A percentile compares a stretch with the other conserved stretches of the same genome.
These are phyloP conservation scores for Lissonota sp. DNA, from an alignment of 2,888 invertebrate genomes.

Conservation along the genomic window DNA sequence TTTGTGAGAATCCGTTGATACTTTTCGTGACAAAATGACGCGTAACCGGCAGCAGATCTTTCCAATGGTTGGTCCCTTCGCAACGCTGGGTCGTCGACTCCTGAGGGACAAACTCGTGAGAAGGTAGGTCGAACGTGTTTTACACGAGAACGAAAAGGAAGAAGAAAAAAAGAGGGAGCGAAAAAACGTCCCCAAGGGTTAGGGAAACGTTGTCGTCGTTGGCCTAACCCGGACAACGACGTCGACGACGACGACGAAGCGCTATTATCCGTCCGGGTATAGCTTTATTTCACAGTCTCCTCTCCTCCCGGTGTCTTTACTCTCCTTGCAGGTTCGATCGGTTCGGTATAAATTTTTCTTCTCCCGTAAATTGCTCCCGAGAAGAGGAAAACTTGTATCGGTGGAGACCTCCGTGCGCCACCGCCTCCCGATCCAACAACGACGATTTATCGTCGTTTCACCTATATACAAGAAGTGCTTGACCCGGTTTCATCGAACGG, in stretches of 20 bases:
- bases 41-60: conserved; percentile 85
- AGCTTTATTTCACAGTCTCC: conserved; percentile 11
- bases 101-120: conserved; percentile 85
- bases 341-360: conserved; percentile 38
- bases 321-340: background rate
- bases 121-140: conserved; percentile 82
- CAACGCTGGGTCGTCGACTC: conserved; percentile 85
- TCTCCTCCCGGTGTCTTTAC: conserved; percentile 1
- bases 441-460: conserved; percentile 51
- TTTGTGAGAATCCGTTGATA: background rate
- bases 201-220: background rate
- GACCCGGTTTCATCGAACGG: conserved; percentile 52
- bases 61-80: conserved; percentile 84
- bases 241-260: background rate
- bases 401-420: conserved; percentile 13
- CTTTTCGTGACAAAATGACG: conserved; percentile 74
- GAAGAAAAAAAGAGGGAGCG: background rate
- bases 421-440: conserved; percentile 49
- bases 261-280: background rate
- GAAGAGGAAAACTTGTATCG: conserved; percentile 21
- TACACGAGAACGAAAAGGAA: conserved; percentile 18
- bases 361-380: conserved; percentile 45
- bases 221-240: background rate
- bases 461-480: conserved; percentile 41
- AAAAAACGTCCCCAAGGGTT: background rate